Evolutionary conservation across 2,888 invertebrate species (phyloP).

Genomic region (Tetheella fluctuosa): DNA sequence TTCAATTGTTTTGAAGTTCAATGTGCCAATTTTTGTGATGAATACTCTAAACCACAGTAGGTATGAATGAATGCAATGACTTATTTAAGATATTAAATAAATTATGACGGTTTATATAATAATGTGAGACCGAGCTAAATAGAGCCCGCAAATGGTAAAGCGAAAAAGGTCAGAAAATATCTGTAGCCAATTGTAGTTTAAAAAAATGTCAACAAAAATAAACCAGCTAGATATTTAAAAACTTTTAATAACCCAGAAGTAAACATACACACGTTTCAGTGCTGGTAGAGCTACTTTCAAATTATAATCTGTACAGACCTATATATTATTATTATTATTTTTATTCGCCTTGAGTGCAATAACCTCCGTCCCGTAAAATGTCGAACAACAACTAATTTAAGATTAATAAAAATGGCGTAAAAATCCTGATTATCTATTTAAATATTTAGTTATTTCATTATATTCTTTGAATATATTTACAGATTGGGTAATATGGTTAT

Average conservation of each 20-base stretch:
- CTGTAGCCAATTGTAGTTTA: too few relatives aligned
- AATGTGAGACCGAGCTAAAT: too few relatives aligned
- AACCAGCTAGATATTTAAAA: not conserved
- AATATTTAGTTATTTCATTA: not conserved
- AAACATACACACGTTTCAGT: not conserved
- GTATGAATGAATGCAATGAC: too few relatives aligned
- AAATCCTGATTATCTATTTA: not conserved
- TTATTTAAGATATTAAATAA: too few relatives aligned
- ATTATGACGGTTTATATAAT: too few relatives aligned
- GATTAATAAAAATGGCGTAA: not conserved
- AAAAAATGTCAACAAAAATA: not conserved
- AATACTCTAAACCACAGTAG: not conserved
- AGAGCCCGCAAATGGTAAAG: too few relatives aligned
- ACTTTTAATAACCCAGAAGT: not conserved
- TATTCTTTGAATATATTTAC: not conserved
- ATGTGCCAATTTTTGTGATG: not conserved
- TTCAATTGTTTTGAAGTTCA: slow-evolving; percentile 1
- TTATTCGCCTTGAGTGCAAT: not conserved
- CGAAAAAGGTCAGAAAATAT: too few relatives aligned
- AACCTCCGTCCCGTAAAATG: not conserved
- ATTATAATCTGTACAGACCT: not conserved
- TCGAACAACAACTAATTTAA: not conserved
- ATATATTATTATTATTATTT: not conserved
- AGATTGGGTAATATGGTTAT: not conserved
- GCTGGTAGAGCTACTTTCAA: not conserved